Conservation (phyloP, 2,797 vertebrate species). For the Sebastes reedi region DNA sequence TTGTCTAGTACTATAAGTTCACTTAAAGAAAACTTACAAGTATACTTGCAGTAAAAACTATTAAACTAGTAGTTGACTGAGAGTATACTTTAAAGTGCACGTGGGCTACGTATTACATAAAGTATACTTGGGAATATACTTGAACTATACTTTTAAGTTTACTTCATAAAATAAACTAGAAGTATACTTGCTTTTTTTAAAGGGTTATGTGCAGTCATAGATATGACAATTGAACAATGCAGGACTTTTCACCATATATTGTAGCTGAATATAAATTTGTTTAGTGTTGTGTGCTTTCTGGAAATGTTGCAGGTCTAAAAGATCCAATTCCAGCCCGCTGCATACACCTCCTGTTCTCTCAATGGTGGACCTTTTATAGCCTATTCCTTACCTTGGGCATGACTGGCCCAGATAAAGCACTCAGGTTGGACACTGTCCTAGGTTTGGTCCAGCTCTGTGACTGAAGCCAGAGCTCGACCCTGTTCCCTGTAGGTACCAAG, state of each 20-base stretch:
- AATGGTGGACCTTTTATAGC: neutral
- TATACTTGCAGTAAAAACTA: too few relatives aligned
- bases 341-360: neutral
- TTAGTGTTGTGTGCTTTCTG: neutral
- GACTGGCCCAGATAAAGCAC: neutral
- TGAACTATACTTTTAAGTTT: too few relatives aligned
- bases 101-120: too few relatives aligned
- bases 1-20: too few relatives aligned
- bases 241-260: neutral
- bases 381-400: neutral
- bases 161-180: too few relatives aligned
- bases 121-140: too few relatives aligned
- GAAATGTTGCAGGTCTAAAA: neutral
- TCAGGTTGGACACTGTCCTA: neutral
- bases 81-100: too few relatives aligned
- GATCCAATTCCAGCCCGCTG: neutral
- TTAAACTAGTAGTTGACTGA: too few relatives aligned
- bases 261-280: neutral
- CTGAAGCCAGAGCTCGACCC: slow-evolving; percentile 49
- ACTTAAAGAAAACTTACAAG: too few relatives aligned
- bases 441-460: slow-evolving; percentile 38
- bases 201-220: neutral
- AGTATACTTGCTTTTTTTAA: too few relatives aligned
- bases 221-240: neutral
- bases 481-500: slow-evolving; percentile 34